Percentiles rank a stretch among this genome's conserved stretches.
Evolutionary conservation across 1,140 invertebrate species (phyloP).

Genomic region (Drosophila athabasca): DNA sequence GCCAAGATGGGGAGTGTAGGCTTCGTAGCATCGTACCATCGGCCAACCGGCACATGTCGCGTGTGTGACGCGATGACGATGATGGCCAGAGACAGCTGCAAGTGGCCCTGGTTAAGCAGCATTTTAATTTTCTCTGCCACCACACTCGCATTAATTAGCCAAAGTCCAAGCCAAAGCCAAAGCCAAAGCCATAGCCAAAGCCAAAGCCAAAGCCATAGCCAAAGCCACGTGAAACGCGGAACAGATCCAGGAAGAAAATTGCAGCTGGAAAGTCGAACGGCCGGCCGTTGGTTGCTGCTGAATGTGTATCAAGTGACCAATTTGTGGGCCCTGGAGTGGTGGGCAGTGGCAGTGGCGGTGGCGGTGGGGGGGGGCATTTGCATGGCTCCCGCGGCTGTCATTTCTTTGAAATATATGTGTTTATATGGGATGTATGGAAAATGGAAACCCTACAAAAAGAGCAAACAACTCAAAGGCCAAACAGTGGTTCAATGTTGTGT

Average conservation of each 20-base stretch:
- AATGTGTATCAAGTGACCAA: conserved; percentile 80
- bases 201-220: not conserved
- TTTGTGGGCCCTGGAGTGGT: conserved; percentile 36
- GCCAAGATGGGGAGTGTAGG: conserved; percentile 45
- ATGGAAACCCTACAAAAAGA: conserved; percentile 57
- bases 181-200: not conserved
- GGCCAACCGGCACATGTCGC: conserved; percentile 30
- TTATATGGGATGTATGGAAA: conserved; percentile 13
- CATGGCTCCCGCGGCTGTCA: conserved; percentile 75
- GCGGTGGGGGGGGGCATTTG: conserved; percentile 58
- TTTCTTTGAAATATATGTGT: conserved; percentile 52
- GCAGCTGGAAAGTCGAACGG: conserved; percentile 15
- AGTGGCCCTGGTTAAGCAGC: conserved; percentile 56
- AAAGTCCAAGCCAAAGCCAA: conserved; percentile 30
- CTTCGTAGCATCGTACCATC: too few species aligned
- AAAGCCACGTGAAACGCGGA: too few species aligned
- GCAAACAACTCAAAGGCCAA: conserved; percentile 10
- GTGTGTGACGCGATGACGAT: conserved; percentile 25
- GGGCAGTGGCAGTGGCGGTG: too few species aligned
- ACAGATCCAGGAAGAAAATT: conserved; percentile 21
- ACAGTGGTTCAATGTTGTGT: conserved; percentile 32
- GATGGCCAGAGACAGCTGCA: conserved; percentile 33
- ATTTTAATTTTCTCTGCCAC: conserved; percentile 62
- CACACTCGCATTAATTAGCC: conserved; percentile 70
- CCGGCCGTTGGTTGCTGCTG: conserved; percentile 5